phyloP scores from a whole-genome alignment of 2,888 invertebrate species.

The Altica lythri region DNA sequence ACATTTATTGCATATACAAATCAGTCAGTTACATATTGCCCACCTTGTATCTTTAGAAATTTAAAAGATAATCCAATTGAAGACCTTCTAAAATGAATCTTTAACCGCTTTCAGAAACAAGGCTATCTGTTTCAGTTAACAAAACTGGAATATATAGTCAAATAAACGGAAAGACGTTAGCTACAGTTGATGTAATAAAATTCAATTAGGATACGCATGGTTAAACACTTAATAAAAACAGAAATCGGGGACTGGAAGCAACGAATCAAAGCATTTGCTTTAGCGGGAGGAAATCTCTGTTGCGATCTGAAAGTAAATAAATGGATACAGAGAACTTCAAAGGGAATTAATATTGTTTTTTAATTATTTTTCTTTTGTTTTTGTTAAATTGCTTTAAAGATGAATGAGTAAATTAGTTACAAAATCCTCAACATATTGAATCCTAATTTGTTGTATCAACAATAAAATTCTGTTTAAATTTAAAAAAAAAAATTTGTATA shows the following conservation, averaged over 20 bases:
- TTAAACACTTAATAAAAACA: constrained; percentile 26
- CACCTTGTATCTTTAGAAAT: no score
- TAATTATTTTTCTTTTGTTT: constrained; percentile 1
- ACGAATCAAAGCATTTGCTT: constrained; percentile 5
- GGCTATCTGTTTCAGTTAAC: constrained; percentile 18
- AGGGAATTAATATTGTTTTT: constrained; percentile 5
- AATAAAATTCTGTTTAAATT: no score
- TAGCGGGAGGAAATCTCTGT: not conserved
- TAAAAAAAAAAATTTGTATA: no score
- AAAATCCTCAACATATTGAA: no score
- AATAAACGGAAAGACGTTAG: constrained; percentile 24
- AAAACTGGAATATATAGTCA: constrained; percentile 24
- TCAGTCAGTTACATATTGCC: no score
- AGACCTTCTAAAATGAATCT: constrained; percentile 1
- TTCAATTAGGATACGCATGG: constrained; percentile 25
- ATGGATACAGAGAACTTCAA: constrained; percentile 3
- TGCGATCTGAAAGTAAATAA: constrained; percentile 8
- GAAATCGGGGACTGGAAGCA: constrained; percentile 8
- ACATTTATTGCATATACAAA: no score
- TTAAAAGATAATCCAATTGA: constrained; percentile 1
- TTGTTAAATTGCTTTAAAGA: not conserved
- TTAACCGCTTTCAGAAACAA: constrained; percentile 1
- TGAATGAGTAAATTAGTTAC: no score
- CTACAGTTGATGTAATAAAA: constrained; percentile 21
- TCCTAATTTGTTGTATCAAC: no score